Conservation (phyloP, 2,888 invertebrate genomes). For the Lacanobia oleracea region DNA sequence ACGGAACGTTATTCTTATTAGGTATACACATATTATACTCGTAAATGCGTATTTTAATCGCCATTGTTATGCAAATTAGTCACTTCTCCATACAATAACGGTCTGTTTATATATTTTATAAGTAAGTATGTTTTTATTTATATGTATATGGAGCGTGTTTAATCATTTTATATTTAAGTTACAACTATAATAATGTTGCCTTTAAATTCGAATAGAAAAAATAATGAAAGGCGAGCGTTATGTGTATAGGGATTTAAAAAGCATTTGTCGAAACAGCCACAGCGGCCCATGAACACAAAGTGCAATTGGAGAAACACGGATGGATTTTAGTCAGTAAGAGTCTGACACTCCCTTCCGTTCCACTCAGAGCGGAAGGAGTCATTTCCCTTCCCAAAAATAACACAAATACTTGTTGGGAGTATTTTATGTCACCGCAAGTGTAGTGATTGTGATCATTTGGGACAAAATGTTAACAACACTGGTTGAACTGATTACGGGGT, state of each 20-base stretch:
- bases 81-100: not conserved
- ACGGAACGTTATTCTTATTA: not conserved
- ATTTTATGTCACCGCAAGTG: no score
- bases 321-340: no score
- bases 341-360: no score
- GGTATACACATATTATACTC: not conserved
- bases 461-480: not conserved
- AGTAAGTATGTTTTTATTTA: not conserved
- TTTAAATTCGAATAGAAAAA: no score
- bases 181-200: not conserved
- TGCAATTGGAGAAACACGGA: no score
- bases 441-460: not conserved
- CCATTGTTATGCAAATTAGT: conserved; percentile 23
- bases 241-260: no score
- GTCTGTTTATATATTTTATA: conserved; percentile 5
- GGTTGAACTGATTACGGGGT: not conserved
- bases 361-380: no score
- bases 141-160: conserved; percentile 2
- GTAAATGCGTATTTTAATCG: not conserved
- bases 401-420: no score
- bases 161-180: not conserved
- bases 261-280: no score
- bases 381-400: no score
- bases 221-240: no score
- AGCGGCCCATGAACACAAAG: no score